Percentiles rank a stretch among this genome's conserved stretches.
These are phyloP conservation scores for Tapirus terrestris DNA, from an alignment of 2,113 vertebrate genomes.

Conservation along the genomic window DNA sequence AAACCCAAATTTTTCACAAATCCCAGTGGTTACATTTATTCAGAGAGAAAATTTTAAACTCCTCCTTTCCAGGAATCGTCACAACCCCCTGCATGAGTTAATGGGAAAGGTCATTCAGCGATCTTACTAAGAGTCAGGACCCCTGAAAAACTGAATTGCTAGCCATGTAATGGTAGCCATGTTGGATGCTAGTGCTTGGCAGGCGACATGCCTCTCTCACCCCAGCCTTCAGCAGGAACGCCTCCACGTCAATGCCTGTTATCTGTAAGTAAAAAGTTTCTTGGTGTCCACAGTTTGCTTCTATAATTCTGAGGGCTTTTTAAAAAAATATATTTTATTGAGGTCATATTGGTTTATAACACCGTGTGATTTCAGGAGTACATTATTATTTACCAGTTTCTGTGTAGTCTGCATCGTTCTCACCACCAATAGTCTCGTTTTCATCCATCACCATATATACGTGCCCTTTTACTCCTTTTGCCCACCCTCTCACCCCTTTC, in stretches of 20 bases:
- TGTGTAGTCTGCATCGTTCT: no score
- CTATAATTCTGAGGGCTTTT: neutral
- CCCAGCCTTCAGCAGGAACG: rapidly evolving
- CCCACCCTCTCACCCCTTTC: no score
- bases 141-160: neutral
- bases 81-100: neutral
- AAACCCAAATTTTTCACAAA: neutral
- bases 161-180: rapidly evolving
- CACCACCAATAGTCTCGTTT: no score
- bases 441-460: no score
- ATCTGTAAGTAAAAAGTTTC: neutral
- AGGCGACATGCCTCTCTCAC: neutral
- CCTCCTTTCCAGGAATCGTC: neutral
- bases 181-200: rapidly evolving
- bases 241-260: neutral
- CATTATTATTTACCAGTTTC: no score
- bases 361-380: no score
- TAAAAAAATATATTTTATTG: neutral
- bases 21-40: neutral
- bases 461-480: no score
- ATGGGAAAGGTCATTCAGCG: neutral
- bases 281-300: neutral
- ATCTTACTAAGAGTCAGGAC: neutral
- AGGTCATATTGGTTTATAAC: no score
- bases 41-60: neutral